These are phyloP conservation scores for Microcebus tavaratra DNA, from an alignment of 2,113 vertebrate genomes.

Conservation along the genomic window DNA sequence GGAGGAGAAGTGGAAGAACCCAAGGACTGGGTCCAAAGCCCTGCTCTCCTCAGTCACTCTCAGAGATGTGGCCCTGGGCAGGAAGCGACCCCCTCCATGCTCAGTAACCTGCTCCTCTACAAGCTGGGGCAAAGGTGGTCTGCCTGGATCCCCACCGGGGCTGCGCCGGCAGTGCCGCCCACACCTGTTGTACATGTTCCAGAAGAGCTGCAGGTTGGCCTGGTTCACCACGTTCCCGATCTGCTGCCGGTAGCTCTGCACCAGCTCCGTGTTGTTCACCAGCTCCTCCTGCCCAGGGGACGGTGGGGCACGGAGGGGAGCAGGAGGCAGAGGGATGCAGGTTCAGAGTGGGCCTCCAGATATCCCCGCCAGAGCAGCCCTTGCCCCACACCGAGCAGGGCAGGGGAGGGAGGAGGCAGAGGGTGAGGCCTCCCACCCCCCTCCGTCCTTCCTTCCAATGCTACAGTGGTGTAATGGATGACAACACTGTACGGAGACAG, in stretches of 20 bases:
- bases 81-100: neutral
- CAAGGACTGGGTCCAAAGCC: neutral
- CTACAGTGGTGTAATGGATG: fast-evolving
- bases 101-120: neutral
- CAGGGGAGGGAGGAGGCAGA: neutral
- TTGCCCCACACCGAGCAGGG: neutral
- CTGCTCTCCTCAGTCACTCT: neutral
- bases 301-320: fast-evolving
- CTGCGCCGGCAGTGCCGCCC: fast-evolving
- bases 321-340: fast-evolving
- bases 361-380: fast-evolving
- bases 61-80: neutral
- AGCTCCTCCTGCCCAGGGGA: slow-evolving; percentile 91
- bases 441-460: neutral
- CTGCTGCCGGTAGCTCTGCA: slow-evolving; percentile 97
- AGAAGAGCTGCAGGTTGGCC: slow-evolving; percentile 99
- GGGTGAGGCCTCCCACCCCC: neutral
- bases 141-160: fast-evolving
- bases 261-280: slow-evolving; percentile 95
- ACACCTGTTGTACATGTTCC: slow-evolving; percentile 99
- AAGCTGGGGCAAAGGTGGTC: fast-evolving
- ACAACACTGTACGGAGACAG: too few relatives aligned
- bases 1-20: neutral
- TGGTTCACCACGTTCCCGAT: slow-evolving; percentile 95
- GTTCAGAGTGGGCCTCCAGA: fast-evolving